Evolutionary conservation across 2,113 vertebrate genomes (phyloP).

Genomic region (Willisornis vidua): DNA sequence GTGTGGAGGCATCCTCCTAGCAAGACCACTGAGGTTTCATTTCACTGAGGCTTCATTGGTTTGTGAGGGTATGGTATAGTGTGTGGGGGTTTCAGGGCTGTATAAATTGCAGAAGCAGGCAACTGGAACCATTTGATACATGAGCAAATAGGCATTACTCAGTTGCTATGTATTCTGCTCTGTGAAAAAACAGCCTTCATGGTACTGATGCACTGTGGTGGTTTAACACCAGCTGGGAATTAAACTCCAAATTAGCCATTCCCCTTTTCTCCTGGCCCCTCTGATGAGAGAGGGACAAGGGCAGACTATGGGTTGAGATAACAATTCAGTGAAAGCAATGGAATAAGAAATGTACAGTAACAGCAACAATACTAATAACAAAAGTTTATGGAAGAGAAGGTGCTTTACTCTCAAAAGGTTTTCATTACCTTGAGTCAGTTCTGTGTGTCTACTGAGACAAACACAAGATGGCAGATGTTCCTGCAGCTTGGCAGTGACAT

Average conservation of each 20-base stretch:
- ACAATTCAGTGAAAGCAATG: background rate
- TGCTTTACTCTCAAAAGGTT: too few species aligned
- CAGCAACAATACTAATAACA: background rate
- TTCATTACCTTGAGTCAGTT: too few species aligned
- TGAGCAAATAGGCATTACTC: conserved; percentile 18
- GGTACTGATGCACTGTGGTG: background rate
- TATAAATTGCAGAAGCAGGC: background rate
- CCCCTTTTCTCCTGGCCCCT: background rate
- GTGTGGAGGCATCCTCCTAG: background rate
- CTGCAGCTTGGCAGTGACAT: background rate
- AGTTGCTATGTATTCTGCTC: background rate
- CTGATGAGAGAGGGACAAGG: background rate
- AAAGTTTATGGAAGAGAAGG: too few species aligned
- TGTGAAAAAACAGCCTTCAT: background rate
- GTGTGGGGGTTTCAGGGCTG: background rate
- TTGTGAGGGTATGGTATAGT: background rate
- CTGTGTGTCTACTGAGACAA: too few species aligned
- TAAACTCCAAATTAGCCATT: background rate
- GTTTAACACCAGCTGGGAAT: background rate
- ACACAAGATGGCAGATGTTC: background rate
- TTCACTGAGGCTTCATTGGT: background rate
- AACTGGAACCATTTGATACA: background rate
- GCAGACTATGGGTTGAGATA: background rate
- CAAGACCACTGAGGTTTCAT: background rate
- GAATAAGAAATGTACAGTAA: background rate